Evolutionary conservation across 2,113 vertebrate species (phyloP), one percentile per base, ranked within the genome.

Genomic region (Pagrus major): DNA sequence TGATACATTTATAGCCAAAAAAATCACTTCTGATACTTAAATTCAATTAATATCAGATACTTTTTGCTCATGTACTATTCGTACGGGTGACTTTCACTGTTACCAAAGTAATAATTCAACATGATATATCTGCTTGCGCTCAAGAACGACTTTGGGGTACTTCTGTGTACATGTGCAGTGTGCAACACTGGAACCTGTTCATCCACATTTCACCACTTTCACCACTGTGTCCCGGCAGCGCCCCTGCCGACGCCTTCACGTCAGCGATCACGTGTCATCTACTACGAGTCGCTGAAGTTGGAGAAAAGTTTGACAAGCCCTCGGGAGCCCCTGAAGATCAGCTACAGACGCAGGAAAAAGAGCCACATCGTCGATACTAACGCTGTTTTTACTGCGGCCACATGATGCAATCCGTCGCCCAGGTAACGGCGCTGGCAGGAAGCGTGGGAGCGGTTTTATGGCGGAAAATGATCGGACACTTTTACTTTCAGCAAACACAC

Each of bases 281-380:
- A 56, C 78, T 54, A 46, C 23, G 72, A 68, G 29, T 60, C 47
- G 58, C 75, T 75, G 67, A 76, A 90, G 90, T 90, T 87, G 55
- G 46, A 76, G 71, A 84, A 89, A 92, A 92, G 86, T 94, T 93
- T 91, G 87, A 87, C 85, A 89, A 84, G 70, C 51, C 55, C n/a
- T n/a, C 29, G 20, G 70, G 60, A 67, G 25, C 14, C 16, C 6
- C 42, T 25, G 51, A 64, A 41, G 46, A 67, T 41, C 64, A 6
- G 68, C 11, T 21, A 37, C 11, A 68, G 2, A 39, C 0, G 14
- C 56, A 16, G 23, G 12, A 49, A 70, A n/a, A 1, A 1, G 7
- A 52, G 12, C 6, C 15, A 20, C 1, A 41, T 21, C 0, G n/a
- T 47, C 37, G 16, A 35, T 5, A 55, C 1, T 1, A 8, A 27